Evolutionary conservation across 2,797 vertebrate species (phyloP).

Genomic region (Cichlasoma orientale): DNA sequence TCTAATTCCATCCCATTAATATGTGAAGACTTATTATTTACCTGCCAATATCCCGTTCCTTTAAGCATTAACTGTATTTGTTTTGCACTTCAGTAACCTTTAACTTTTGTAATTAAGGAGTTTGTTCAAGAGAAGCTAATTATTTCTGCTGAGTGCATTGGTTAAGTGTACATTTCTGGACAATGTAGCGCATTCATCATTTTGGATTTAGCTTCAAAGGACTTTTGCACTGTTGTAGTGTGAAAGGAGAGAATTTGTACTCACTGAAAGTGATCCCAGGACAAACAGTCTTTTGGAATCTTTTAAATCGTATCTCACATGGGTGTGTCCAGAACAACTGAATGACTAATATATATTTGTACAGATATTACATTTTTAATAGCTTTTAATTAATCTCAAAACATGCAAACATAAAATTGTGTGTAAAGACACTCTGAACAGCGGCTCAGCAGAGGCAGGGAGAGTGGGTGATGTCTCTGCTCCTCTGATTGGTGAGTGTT

Average conservation of each 20-base stretch:
- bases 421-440: not conserved
- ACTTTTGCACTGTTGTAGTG: not conserved
- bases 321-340: not conserved
- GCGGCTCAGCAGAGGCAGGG: not conserved
- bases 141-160: not conserved
- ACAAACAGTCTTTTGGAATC: not conserved
- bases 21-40: conserved; percentile 38
- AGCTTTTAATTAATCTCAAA: not conserved
- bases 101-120: conserved; percentile 42
- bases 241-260: not conserved
- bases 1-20: conserved; percentile 44
- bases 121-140: conserved; percentile 29
- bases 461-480: not conserved
- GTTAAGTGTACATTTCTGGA: not conserved
- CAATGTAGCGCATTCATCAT: not conserved
- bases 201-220: not conserved
- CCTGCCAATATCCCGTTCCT: conserved; percentile 54
- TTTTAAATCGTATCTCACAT: not conserved
- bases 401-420: not conserved
- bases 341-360: not conserved
- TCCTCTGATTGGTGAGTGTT: not conserved
- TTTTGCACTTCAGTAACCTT: conserved; percentile 45
- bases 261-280: not conserved
- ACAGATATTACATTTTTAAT: not conserved
- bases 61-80: conserved; percentile 64